Evolutionary conservation across 2,888 invertebrate genomes (phyloP).

Genomic region (Gnatocerus cornutus): DNA sequence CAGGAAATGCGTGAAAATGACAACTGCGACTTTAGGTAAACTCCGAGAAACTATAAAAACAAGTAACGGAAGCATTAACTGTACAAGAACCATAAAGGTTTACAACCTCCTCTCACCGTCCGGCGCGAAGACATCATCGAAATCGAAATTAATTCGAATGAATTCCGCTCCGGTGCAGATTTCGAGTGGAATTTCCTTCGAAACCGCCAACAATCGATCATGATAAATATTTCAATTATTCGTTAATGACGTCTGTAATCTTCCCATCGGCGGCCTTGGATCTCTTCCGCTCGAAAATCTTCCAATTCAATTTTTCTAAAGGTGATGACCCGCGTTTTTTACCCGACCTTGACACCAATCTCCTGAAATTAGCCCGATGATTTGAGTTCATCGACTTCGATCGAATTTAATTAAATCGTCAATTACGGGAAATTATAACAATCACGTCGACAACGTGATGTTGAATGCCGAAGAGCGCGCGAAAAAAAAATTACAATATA

Average conservation of each 20-base stretch:
- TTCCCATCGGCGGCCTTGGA: conserved; percentile 35
- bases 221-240: conserved; percentile 41
- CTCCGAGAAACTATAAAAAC: conserved; percentile 42
- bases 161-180: no score
- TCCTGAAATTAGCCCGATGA: background rate
- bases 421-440: conserved; percentile 24
- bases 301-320: conserved; percentile 25
- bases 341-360: conserved; percentile 32
- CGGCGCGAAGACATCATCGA: conserved; percentile 15
- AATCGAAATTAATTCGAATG: conserved; percentile 41
- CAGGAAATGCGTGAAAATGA: conserved; percentile 33
- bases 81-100: conserved; percentile 38
- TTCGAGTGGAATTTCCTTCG: no score
- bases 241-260: conserved; percentile 41
- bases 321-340: conserved; percentile 22
- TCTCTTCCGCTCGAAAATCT: conserved; percentile 23
- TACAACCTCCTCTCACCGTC: conserved; percentile 43
- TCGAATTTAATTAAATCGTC: conserved; percentile 25
- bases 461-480: conserved; percentile 13
- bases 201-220: conserved; percentile 39
- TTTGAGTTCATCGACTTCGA: background rate
- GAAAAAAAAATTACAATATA: conserved; percentile 25
- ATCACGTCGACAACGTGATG: conserved; percentile 26
- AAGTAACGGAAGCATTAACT: conserved; percentile 46
- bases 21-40: conserved; percentile 40